These are phyloP conservation scores for Drosophila melanica DNA, from an alignment of 1,140 invertebrate genomes.

Conservation along the genomic window DNA sequence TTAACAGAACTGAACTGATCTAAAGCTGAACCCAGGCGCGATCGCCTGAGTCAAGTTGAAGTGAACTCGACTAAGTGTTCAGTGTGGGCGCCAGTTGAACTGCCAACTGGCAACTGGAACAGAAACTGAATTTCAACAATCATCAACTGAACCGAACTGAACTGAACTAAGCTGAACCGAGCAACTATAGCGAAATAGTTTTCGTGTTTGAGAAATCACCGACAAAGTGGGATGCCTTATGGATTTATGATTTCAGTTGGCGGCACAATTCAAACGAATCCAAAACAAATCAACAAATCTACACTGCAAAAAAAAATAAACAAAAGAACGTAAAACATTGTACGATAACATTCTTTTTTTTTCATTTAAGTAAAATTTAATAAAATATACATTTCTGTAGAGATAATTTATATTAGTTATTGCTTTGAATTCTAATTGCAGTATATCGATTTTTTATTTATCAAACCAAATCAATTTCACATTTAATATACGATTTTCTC, in stretches of 20 bases:
- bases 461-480: too few relatives aligned
- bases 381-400: too few relatives aligned
- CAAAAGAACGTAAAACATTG: too few relatives aligned
- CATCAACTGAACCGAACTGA: slow-evolving; percentile 10
- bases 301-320: slow-evolving; percentile 16
- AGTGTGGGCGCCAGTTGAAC: slow-evolving; percentile 27
- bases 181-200: slow-evolving; percentile 41
- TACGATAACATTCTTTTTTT: too few relatives aligned
- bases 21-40: slow-evolving; percentile 3
- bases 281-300: slow-evolving; percentile 34
- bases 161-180: not conserved
- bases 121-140: slow-evolving; percentile 31
- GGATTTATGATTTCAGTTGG: slow-evolving; percentile 53
- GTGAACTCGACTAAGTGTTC: slow-evolving; percentile 10
- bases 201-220: slow-evolving; percentile 57
- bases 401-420: too few relatives aligned
- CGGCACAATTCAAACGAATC: slow-evolving; percentile 57
- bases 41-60: slow-evolving; percentile 9
- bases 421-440: too few relatives aligned
- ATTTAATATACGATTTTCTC: not conserved
- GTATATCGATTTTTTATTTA: too few relatives aligned
- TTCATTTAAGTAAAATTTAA: too few relatives aligned
- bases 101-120: slow-evolving; percentile 10
- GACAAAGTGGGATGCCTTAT: slow-evolving; percentile 56
- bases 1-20: slow-evolving; percentile 32